Base-by-base conservation (phyloP, 2,113 vertebrate species). In the Serranochromis macrocephalus region DNA sequence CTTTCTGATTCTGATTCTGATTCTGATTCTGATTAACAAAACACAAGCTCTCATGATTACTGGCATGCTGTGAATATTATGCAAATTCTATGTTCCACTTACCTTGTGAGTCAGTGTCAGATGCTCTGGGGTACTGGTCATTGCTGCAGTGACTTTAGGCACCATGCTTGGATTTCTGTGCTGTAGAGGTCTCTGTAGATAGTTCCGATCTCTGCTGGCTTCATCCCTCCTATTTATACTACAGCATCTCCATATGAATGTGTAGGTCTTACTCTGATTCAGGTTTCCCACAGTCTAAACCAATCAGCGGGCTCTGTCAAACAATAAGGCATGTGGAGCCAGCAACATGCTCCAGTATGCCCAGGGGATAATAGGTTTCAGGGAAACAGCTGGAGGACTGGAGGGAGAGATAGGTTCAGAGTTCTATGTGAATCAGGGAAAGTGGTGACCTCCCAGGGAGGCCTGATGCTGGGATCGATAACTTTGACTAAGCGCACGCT, bases 161-260 rank as follows among this genome's bases (percentile, higher is more conserved):
- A 58, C 29, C 84, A 86, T 71, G 88, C 87, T 68, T 89, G 82
- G 80, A 91, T 75, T 24, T 83, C 38, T 68, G 24, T 40, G 75
- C 55, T 66, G 33, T 21, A 24, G 10, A 63, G 4, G 8, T 73
- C 49, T 81, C 75, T 53, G 53, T 13, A 12, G 86, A 93, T 87
- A 83, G 87, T 79, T 92, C 83, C 89, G 93, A 84, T 88, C 63
- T 87, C 81, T 82, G 55, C 88, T 89, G 92, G 58, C 73, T 90
- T 84, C 90, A 88, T 57, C 83, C 88, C 91, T 91, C 88, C 88
- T 94, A 91, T 94, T 93, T 94, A 94, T 94, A 94, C 51, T 91
- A 80, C 49, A 86, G 81, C 66, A 94, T 95, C 93, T 94, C 90
- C 93, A 94, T 94, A 92, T 94, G 88, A 96, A 95, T 94, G 87